Evolutionary conservation across 1,140 invertebrate species (phyloP).

Genomic region (Aphelenchoides besseyi): DNA sequence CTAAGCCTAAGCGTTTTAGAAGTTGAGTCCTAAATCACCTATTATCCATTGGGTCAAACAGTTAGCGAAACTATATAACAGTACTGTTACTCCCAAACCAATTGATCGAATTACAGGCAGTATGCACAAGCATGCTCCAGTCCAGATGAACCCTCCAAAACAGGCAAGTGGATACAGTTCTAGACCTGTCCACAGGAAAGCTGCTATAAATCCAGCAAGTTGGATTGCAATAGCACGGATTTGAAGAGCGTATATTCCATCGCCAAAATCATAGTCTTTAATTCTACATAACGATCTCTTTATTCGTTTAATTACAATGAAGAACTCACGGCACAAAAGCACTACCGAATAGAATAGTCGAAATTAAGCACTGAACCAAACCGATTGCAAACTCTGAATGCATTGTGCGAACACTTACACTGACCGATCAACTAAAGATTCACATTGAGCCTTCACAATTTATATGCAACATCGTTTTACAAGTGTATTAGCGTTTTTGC

Average conservation of each 20-base stretch:
- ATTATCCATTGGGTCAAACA: no score
- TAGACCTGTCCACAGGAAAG: neutral
- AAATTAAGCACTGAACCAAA: neutral
- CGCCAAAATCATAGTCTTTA: conserved; percentile 1
- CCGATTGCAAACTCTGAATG: neutral
- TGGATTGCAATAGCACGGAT: conserved; percentile 2
- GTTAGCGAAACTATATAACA: no score
- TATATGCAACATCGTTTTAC: neutral
- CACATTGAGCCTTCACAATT: neutral
- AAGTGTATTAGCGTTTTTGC: neutral
- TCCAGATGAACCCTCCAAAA: no score
- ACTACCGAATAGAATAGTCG: neutral
- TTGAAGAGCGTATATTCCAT: conserved; percentile 16
- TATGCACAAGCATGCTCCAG: no score
- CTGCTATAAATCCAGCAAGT: neutral
- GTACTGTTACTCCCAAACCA: no score
- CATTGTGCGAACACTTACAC: neutral
- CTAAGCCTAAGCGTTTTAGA: no score
- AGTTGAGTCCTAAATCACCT: no score
- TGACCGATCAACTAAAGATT: neutral
- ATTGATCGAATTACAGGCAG: no score
- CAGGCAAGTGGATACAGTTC: no score
- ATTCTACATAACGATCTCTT: no score
- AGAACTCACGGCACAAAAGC: conserved; percentile 15
- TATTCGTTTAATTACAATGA: no score